Base-by-base conservation (phyloP, 2,113 vertebrate genomes). In the Poeciliopsis occidentalis region DNA sequence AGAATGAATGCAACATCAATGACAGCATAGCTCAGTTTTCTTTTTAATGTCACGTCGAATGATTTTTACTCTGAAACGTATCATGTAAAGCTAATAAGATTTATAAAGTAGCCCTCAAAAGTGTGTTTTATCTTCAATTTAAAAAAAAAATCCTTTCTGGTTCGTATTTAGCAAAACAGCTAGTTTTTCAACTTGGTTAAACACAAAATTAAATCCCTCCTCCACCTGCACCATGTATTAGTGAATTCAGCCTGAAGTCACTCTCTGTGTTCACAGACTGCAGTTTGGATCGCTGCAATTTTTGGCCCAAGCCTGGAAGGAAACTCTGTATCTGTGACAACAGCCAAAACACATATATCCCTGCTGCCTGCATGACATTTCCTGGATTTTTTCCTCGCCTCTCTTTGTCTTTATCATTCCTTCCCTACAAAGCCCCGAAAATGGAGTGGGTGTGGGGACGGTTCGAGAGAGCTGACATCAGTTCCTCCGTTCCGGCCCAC, bases 381-480 rank as follows among this genome's bases (percentile, higher is more conserved):
- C 61, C 67, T 15, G 7, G 4, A 63, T 63, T 31, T 76, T 39
- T 60, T 76, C 39, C 24, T 54, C 24, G 15, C 29, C 39, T 27
- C 67, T 57, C 30, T 51, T 47, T 64, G 32, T 54, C 69, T 30
- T 57, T 24, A 39, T 60, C 66, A 51, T 79, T 68, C 64, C 37
- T 67, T 12, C 67, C 10, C 44, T 64, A 71, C 12, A 26, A 57
- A 60, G 68, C 12, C 11, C 26, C 60, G 54, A 80, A 64, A 73
- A 81, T 75, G 73, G 78, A 67, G 71, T 79, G 76, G 13, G 73
- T 68, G 80, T 76, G 34, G 54, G 60, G 41, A 12, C 13, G 70
- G 75, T 81, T 62, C 69, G n/a, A 75, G 60, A 64, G 71, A 67
- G 85, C 54, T 85, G 83, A 92, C 86, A 89, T 88, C 84, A 86